phyloP scores from a whole-genome alignment of 2,797 vertebrate species.

The Periparus ater region DNA sequence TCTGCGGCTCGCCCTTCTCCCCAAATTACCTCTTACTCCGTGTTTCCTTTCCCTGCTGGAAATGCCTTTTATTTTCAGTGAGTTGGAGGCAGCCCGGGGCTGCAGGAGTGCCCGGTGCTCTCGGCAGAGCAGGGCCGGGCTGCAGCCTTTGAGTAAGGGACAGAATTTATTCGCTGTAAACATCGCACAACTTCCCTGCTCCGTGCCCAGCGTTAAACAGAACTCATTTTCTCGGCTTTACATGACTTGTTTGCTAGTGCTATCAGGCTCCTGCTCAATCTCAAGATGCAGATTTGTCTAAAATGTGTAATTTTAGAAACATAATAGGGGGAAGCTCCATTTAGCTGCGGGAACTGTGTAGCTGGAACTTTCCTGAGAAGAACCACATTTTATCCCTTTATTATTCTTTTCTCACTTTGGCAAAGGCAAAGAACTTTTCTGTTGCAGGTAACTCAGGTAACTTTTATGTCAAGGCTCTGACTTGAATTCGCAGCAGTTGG shows the following conservation, averaged over 20 bases:
- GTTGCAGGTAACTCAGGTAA: slow-evolving; percentile 38
- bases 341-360: background rate
- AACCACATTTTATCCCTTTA: background rate
- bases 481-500: slow-evolving; percentile 30
- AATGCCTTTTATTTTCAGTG: background rate
- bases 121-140: background rate
- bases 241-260: background rate
- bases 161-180: background rate
- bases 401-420: background rate
- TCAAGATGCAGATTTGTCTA: background rate
- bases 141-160: background rate
- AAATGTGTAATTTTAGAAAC: background rate
- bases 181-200: background rate
- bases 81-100: background rate
- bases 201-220: background rate
- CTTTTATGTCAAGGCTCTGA: background rate
- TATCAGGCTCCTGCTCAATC: background rate
- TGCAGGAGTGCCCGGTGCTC: background rate
- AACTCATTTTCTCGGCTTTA: background rate
- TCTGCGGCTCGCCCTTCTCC: background rate
- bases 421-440: background rate
- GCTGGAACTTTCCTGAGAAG: background rate
- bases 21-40: accelerated
- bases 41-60: accelerated
- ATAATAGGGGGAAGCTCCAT: background rate